phyloP scores from a whole-genome alignment of 2,113 vertebrate species.

The Sigmodon hispidus region DNA sequence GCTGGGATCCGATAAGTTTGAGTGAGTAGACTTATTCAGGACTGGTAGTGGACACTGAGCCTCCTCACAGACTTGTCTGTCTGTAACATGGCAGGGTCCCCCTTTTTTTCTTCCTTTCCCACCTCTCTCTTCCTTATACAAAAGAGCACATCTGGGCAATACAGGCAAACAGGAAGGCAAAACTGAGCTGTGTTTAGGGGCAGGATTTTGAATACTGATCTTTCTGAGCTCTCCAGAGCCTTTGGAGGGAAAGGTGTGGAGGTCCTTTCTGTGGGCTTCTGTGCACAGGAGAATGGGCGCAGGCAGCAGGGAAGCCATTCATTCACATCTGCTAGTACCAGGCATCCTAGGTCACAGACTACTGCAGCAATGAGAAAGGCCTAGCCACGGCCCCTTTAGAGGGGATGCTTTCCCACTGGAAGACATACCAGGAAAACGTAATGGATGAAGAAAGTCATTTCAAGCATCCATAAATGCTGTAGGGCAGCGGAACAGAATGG shows the following conservation, averaged over 20 bases:
- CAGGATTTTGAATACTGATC: neutral
- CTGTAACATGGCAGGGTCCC: neutral
- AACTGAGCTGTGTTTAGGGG: conserved; percentile 7
- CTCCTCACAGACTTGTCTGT: neutral
- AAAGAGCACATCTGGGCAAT: neutral
- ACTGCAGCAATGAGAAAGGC: neutral
- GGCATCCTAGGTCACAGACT: neutral
- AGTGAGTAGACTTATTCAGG: neutral
- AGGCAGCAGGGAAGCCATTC: neutral
- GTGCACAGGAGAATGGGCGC: neutral
- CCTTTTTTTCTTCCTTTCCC: neutral
- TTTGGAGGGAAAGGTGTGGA: neutral
- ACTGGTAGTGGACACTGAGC: neutral
- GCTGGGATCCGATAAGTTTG: neutral
- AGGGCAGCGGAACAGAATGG: neutral
- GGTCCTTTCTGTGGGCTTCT: neutral
- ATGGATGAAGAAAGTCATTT: conserved; percentile 60
- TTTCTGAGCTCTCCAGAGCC: neutral
- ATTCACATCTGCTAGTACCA: neutral
- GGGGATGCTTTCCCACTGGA: neutral
- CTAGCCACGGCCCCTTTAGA: neutral
- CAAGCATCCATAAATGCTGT: neutral
- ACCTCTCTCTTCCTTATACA: neutral
- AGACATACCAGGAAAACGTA: conserved; percentile 13
- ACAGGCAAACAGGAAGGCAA: neutral